Conservation (phyloP, 2,797 vertebrate genomes). For the Semotilus atromaculatus region DNA sequence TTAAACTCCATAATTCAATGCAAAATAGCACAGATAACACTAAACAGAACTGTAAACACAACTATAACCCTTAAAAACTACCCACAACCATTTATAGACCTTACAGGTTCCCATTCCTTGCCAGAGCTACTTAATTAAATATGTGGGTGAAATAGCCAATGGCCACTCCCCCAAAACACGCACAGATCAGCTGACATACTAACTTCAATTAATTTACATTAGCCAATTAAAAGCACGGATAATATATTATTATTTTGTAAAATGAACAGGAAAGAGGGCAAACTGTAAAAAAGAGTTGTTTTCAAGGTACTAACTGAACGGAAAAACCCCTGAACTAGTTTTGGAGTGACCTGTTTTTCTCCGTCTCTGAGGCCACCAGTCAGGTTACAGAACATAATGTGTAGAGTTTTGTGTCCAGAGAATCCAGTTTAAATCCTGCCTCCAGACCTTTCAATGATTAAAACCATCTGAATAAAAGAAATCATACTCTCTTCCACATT, state of each 20-base stretch:
- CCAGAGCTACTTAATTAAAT: background rate
- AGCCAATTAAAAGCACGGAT: background rate
- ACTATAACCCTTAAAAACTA: background rate
- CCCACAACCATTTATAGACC: background rate
- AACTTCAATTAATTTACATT: background rate
- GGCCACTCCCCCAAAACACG: background rate
- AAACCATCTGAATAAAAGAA: background rate
- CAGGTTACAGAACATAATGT: conserved; percentile 10
- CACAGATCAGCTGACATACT: background rate
- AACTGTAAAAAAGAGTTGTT: background rate
- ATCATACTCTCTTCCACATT: background rate
- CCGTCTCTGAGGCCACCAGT: conserved; percentile 10
- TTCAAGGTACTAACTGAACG: conserved; percentile 10
- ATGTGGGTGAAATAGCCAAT: background rate
- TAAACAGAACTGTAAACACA: background rate
- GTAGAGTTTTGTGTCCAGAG: conserved; percentile 12
- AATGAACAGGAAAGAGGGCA: background rate
- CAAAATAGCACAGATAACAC: background rate
- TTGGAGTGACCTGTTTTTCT: conserved; percentile 41
- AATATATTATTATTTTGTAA: background rate
- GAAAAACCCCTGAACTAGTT: conserved; percentile 31
- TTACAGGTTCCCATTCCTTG: background rate
- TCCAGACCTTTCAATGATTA: conserved; percentile 16
- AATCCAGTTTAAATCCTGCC: conserved; percentile 18
- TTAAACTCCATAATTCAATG: background rate